phyloP scores from a whole-genome alignment of 2,113 vertebrate species.

The Procavia capensis region DNA sequence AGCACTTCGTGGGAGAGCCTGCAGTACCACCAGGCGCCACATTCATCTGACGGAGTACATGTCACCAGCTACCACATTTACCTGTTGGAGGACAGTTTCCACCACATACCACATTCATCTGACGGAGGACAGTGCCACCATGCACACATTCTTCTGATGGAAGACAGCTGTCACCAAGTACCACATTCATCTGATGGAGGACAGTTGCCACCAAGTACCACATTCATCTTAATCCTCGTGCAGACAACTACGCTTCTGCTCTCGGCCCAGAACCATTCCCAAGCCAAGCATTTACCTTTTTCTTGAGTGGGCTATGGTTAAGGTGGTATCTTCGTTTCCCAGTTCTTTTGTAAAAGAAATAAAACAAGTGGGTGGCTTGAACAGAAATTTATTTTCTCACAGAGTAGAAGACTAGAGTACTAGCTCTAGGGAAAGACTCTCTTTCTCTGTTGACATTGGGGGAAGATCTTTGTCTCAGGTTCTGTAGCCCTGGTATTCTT shows the following conservation, averaged over 20 bases:
- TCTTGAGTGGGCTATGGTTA: not conserved
- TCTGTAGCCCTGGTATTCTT: no score
- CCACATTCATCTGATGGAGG: not conserved
- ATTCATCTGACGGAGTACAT: no score
- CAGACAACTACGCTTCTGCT: not conserved
- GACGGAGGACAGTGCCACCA: no score
- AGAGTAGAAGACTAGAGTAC: no score
- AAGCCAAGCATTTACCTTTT: not conserved
- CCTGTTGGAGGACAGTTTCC: not conserved
- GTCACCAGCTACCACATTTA: no score
- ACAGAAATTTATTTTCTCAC: no score
- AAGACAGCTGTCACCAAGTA: not conserved
- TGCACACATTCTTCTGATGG: not conserved
- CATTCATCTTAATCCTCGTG: accelerated
- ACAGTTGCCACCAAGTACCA: not conserved
- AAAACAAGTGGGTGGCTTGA: no score
- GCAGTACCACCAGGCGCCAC: not conserved
- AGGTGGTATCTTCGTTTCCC: no score
- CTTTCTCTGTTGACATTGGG: no score
- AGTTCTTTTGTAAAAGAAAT: no score
- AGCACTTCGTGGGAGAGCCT: not conserved
- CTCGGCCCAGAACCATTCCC: not conserved
- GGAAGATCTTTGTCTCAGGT: no score
- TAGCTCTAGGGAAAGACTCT: no score
- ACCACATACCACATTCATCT: not conserved